Evolutionary conservation across 2,888 invertebrate genomes (phyloP).

Genomic region (Agapostemon virescens): DNA sequence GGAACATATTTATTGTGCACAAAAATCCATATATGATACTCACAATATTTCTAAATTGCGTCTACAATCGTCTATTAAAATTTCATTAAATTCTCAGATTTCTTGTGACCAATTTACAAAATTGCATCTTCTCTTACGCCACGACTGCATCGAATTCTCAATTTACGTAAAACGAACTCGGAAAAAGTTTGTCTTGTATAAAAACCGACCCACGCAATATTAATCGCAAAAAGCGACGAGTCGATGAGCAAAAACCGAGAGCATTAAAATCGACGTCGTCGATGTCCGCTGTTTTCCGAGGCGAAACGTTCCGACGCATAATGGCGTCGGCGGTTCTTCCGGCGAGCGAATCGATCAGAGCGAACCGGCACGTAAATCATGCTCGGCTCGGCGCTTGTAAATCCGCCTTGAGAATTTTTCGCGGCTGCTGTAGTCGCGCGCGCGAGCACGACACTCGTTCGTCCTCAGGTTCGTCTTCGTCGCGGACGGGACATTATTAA

Average conservation of each 20-base stretch:
- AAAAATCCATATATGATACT: no score
- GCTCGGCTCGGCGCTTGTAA: constrained; percentile 44
- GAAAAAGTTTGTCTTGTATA: no score
- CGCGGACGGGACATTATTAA: constrained; percentile 55
- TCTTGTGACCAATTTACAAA: no score
- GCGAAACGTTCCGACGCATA: background rate
- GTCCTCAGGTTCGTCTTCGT: constrained; percentile 57
- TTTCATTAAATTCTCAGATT: no score
- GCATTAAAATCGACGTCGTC: background rate
- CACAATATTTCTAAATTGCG: no score
- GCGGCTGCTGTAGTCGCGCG: background rate
- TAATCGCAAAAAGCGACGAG: background rate
- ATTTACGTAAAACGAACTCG: background rate
- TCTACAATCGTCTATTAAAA: no score
- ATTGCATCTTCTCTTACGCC: background rate
- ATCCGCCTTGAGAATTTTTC: constrained; percentile 57
- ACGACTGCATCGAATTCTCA: background rate
- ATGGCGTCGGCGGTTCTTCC: constrained; percentile 15
- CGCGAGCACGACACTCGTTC: constrained; percentile 1
- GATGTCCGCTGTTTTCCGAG: background rate
- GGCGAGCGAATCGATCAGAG: constrained; percentile 40
- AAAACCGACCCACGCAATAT: no score
- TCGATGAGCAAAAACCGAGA: background rate
- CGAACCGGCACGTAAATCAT: constrained; percentile 55
- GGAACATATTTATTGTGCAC: no score